Evolutionary conservation across 2,888 invertebrate species (phyloP).

Genomic region (Therioaphis trifolii): DNA sequence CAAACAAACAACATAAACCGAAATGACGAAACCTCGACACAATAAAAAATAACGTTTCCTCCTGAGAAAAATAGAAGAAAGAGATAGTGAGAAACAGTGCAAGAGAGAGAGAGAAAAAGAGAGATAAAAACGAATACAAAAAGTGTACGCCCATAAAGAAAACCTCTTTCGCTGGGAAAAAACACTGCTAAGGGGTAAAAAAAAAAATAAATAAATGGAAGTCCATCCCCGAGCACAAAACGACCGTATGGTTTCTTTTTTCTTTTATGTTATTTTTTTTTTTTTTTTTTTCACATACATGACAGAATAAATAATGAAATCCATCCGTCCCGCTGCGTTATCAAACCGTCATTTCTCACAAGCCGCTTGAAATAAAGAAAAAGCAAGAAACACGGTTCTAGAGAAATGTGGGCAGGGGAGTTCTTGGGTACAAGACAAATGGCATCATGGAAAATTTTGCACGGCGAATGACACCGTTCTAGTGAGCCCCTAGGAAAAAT

Average conservation of each 20-base stretch:
- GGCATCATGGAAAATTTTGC: conserved; percentile 32
- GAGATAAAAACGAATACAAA: neutral
- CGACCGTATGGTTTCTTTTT: conserved; percentile 53
- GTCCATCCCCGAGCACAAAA: conserved; percentile 53
- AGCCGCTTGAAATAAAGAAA: conserved; percentile 24
- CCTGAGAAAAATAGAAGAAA: neutral
- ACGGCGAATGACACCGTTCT: neutral
- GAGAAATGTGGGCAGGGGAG: neutral
- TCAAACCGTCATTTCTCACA: conserved; percentile 59
- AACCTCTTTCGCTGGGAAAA: conserved; percentile 42
- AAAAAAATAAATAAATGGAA: conserved; percentile 50
- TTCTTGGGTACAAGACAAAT: conserved; percentile 41
- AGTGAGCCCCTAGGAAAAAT: neutral
- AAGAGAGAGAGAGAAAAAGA: neutral
- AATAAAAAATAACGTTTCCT: conserved; percentile 30
- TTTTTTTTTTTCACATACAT: conserved; percentile 24
- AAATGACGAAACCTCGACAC: conserved; percentile 41
- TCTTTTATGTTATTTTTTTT: conserved; percentile 26
- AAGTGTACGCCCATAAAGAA: conserved; percentile 23
- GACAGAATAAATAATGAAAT: conserved; percentile 62
- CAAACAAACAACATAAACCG: conserved; percentile 45
- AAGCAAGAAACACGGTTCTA: neutral
- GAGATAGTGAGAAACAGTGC: neutral
- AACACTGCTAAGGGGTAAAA: conserved; percentile 20
- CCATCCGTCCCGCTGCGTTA: conserved; percentile 54